Evolutionary conservation across 2,797 vertebrate genomes (phyloP), one percentile per base, ranked within the genome.

Genomic region (Enteromius anoplus): DNA sequence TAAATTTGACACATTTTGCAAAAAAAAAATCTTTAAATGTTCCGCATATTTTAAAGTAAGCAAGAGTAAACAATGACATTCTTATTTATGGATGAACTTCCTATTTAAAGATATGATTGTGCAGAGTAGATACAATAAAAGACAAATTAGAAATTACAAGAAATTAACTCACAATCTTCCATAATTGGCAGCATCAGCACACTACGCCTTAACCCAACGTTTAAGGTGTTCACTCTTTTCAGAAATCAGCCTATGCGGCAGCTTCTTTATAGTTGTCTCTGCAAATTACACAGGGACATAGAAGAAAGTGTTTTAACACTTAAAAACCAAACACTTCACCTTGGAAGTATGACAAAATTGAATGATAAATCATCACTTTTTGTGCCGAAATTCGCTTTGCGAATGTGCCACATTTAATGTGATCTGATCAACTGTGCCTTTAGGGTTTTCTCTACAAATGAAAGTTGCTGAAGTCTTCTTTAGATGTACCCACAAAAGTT

Each of bases 341-440:
- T 76, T 55, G 19, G 69, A 76, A 68, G 23, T 19, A 58, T 32
- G 65, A 45, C 49, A 47, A 23, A 55, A 77, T 77, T 60, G 77
- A 21, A 19, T 60, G 47, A 70, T 66, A 70, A 49, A 78, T 69
- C 49, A 60, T 49, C 51, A 55, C 21, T 62, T 60, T 45, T 45
- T 58, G 5, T 45, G 40, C 64, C 34, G 37, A 77, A 77, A 69
- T 77, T 77, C 73, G 70, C 64, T 83, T 37, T 70, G 40, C 2
- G 14, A 71, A 69, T 62, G 73, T 76, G 51, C 26, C 81, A 60
- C 15, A 60, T 42, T 8, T 49, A 23, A 68, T 76, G n/a, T 83
- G 73, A 83, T 83, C 49, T 77, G 81, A 83, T 68, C 23, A 69
- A 23, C 19, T 83, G 37, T 78, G 73, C 65, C 81, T 78, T 77